Evolutionary conservation across 2,888 invertebrate genomes (phyloP), one percentile per base, ranked within the genome.

Genomic region (Pammene aurita): DNA sequence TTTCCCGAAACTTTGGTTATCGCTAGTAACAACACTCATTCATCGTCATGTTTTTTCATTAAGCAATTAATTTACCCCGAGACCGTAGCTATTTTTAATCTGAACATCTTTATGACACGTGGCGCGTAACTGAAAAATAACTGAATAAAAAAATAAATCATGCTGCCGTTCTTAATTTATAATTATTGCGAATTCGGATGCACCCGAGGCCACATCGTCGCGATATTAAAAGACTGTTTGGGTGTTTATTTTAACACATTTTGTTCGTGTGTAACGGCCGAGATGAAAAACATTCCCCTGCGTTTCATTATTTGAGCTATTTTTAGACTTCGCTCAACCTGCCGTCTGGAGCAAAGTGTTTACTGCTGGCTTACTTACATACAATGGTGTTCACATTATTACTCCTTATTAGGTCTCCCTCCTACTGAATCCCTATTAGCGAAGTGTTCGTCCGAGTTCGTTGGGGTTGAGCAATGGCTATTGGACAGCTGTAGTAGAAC

Each of bases 241-340:
- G 87, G 82, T 90, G 87, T 91, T 92, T 92, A 90, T 90, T 91
- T 89, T 92, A 91, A 90, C 92, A 89, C 89, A 90, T 90, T 92
- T 92, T 82, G 92, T 92, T 87, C 86, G 84, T 85, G 86, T 89
- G 84, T 88, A 92, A 89, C 90, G 85, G 83, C 82, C 80, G 89
- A 90, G 92, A 92, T 91, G 91, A 91, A 91, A 91, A 91, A 92
- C 92, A 92, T 90, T 91, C 88, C 87, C 92, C 91, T 87, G 90
- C 84, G 89, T 89, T 91, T 92, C 89, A 91, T 91, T 91, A 90
- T 90, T 90, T 85, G 83, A 82, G 86, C 83, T 92, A 92, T 91
- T 90, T 92, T 90, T 92, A 92, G 89, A 85, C 82, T 79, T 80
- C 85, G 85, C 83, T 87, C 88, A 90, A 91, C 90, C 91, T 91